Base-by-base conservation (phyloP, 1,140 invertebrate species). In the Drosophila willistoni region DNA sequence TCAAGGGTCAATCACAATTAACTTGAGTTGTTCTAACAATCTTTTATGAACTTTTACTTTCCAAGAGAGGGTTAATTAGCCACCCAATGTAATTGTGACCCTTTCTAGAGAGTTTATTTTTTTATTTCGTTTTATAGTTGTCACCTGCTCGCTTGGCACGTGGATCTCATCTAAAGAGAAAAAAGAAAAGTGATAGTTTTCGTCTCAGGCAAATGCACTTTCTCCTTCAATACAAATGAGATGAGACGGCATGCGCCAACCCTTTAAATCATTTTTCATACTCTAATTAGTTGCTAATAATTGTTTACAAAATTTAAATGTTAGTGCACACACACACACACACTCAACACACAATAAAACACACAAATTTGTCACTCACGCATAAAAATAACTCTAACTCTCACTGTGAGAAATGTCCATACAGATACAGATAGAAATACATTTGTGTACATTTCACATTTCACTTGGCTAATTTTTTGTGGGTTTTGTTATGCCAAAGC, bases 241-340 rank as follows among this genome's bases (percentile, higher is more conserved):
- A 41, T 55, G 33, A 42, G 36, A 55, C 42, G 17, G 25, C 17
- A 63, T 56, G 39, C 19, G 41, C 59, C 55, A 41, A 44, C 47
- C 60, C 63, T 65, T 64, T 41, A 63, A 34, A 57, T 72, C 10
- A 25, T 59, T 57, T 79, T 33, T 63, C 64, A 64, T 67, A 65
- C 77, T 77, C 71, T 73, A 89, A 87, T 87, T 87, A 81, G 77
- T 80, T 56, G 70, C 64, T 71, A 84, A 89, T 87, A 81, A 81
- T 87, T 89, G 76, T 60, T 72, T 72, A 51, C 56, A 19, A 90
- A 90, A 73, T 73, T 79, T 65, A 73, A 57, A 66, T 62, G 42
- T 22, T 51, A 10, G 44, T 51, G 44, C 44, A 39, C 17, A 36
- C 17, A 36, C 59, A 51, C 36, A 39, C 36, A 13, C 36, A 12